Conservation (phyloP, 2,888 invertebrate species). For the Marronus borbonicus region DNA sequence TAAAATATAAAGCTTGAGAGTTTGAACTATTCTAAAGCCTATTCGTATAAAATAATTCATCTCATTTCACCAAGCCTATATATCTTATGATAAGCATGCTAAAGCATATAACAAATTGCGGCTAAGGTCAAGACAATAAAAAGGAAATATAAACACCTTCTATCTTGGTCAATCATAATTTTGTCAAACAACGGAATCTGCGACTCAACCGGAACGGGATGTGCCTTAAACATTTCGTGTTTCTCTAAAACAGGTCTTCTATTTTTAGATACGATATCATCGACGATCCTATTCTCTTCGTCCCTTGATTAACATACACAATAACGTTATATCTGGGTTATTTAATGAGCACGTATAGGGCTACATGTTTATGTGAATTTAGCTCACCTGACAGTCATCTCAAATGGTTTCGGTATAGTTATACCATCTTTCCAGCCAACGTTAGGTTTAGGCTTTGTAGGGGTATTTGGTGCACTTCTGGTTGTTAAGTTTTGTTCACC, state of each 20-base stretch:
- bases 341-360: too few relatives aligned
- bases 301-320: conserved; percentile 71
- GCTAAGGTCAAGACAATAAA: too few relatives aligned
- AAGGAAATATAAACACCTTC: conserved; percentile 71
- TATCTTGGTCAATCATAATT: conserved; percentile 81
- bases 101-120: too few relatives aligned
- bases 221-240: conserved; percentile 74
- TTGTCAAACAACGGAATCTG: conserved; percentile 81
- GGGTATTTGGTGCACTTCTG: conserved; percentile 76
- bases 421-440: conserved; percentile 66
- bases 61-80: too few relatives aligned
- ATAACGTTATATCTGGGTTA: too few relatives aligned
- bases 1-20: too few relatives aligned
- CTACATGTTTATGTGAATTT: too few relatives aligned
- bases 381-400: conserved; percentile 79
- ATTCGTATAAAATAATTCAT: too few relatives aligned
- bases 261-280: conserved; percentile 69
- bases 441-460: conserved; percentile 69
- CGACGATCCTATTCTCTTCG: conserved; percentile 76
- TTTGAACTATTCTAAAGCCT: too few relatives aligned
- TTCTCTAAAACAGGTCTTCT: conserved; percentile 69
- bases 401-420: conserved; percentile 80
- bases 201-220: conserved; percentile 80
- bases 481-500: conserved; percentile 60
- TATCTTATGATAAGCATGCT: too few relatives aligned